Evolutionary conservation across 2,888 invertebrate genomes (phyloP).

Genomic region (Gisinianus flammeolus): DNA sequence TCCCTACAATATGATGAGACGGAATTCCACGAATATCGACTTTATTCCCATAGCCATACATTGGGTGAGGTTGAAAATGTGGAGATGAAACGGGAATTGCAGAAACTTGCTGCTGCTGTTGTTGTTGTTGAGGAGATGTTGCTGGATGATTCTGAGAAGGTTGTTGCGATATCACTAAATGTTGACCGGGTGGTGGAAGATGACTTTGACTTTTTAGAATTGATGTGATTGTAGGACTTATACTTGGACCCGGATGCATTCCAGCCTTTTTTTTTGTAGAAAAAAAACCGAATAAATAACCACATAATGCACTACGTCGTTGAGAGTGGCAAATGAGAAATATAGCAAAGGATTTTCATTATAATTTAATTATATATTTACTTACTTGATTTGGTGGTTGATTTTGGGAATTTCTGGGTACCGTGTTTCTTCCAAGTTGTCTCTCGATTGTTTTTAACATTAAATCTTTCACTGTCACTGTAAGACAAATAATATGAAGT

Average conservation of each 20-base stretch:
- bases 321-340: too few species aligned
- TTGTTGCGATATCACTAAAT: conserved; percentile 41
- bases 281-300: neutral
- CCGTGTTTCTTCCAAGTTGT: conserved; percentile 65
- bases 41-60: conserved; percentile 46
- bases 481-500: too few species aligned
- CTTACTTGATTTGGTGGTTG: conserved; percentile 21
- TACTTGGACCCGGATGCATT: conserved; percentile 56
- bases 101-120: conserved; percentile 44
- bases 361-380: too few species aligned
- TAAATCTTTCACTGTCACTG: conserved; percentile 79
- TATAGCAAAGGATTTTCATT: too few species aligned
- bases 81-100: conserved; percentile 40
- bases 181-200: conserved; percentile 48
- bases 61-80: conserved; percentile 43
- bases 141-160: conserved; percentile 52
- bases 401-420: conserved; percentile 39
- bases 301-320: too few species aligned
- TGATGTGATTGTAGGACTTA: conserved; percentile 59
- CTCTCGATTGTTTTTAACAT: conserved; percentile 84
- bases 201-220: conserved; percentile 58
- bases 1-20: conserved; percentile 46
- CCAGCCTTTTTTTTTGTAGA: too few species aligned
- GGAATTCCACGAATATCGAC: conserved; percentile 49
- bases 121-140: conserved; percentile 34